Percentiles rank a stretch among this genome's conserved stretches.
Conservation (phyloP, 2,888 invertebrate species). For the Tipula helvola region DNA sequence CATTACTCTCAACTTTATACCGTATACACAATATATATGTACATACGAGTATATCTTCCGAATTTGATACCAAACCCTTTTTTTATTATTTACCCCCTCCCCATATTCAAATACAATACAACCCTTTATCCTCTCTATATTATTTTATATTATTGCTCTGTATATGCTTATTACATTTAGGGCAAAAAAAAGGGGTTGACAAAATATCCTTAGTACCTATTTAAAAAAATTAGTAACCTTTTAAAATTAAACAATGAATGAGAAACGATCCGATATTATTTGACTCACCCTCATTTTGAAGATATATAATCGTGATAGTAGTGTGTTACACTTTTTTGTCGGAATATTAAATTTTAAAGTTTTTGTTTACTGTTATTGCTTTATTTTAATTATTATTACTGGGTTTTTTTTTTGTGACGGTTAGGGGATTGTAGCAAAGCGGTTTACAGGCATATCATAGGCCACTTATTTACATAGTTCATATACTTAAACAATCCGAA, state of each 20-base stretch:
- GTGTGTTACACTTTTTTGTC: background rate
- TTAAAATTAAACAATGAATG: background rate
- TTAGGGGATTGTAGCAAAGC: background rate
- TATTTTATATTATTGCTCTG: background rate
- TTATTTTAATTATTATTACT: background rate
- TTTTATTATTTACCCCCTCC: background rate
- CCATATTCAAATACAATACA: background rate
- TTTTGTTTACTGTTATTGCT: background rate
- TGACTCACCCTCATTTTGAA: background rate
- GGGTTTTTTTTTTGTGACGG: background rate
- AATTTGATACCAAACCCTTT: background rate
- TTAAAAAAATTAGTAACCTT: background rate
- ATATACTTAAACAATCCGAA: too few relatives aligned
- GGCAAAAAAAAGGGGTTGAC: background rate
- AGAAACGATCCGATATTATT: background rate
- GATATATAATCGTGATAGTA: background rate
- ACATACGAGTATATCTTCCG: background rate
- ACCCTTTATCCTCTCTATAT: background rate
- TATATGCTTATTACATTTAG: background rate
- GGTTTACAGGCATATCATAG: background rate
- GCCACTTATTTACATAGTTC: too few relatives aligned
- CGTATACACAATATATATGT: background rate
- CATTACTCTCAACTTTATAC: background rate
- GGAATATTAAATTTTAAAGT: background rate
- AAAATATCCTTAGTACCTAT: background rate